These are phyloP conservation scores for Rhynchomys soricoides DNA, from an alignment of 2,113 vertebrate genomes.

Conservation along the genomic window DNA sequence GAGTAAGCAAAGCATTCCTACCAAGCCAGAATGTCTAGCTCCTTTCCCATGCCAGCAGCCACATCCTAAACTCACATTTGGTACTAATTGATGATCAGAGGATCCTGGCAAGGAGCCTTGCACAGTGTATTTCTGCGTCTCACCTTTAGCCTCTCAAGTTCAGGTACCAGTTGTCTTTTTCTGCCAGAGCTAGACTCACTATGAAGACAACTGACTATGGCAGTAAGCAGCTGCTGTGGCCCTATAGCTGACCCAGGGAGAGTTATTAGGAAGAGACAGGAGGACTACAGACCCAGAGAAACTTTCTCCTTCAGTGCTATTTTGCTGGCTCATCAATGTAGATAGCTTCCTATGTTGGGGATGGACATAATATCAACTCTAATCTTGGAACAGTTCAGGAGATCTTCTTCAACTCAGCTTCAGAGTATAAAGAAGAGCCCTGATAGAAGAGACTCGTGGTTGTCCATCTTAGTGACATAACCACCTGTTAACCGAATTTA, in stretches of 20 bases:
- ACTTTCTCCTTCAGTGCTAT: background rate
- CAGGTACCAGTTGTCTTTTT: background rate
- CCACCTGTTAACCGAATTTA: background rate
- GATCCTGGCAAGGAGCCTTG: background rate
- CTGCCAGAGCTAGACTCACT: background rate
- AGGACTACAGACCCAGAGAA: slow-evolving; percentile 16
- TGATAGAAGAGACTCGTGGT: background rate
- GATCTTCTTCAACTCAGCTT: background rate
- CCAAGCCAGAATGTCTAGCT: background rate
- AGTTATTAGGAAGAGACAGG: background rate
- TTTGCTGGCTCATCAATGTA: background rate
- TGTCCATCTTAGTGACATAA: background rate
- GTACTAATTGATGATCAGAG: background rate
- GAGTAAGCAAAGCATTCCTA: background rate
- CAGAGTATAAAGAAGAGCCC: background rate
- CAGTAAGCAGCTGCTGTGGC: background rate
- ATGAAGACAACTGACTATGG: background rate
- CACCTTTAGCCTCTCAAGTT: background rate
- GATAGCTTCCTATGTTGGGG: background rate
- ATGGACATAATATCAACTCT: background rate
- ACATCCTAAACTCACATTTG: background rate
- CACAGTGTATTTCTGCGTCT: background rate
- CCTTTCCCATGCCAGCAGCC: background rate
- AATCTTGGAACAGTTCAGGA: background rate
- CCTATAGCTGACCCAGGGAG: background rate